Evolutionary conservation across 2,888 invertebrate species (phyloP), one percentile per base, ranked within the genome.

Genomic region (Eilema depressum): DNA sequence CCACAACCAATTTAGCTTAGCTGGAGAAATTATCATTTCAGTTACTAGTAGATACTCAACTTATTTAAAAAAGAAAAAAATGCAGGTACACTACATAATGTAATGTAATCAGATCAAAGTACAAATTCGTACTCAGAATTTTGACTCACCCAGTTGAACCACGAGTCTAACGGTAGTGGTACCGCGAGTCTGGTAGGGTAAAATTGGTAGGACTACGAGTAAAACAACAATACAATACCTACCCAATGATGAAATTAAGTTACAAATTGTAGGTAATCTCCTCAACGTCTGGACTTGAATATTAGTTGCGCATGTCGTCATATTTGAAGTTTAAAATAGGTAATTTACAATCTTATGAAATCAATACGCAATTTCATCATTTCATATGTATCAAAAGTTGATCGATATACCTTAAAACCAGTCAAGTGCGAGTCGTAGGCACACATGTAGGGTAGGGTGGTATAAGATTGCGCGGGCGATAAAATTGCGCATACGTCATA

Each of bases 281-380:
- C 26, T 20, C 59, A 17, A 57, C 37, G 20, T 28, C 30, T 30
- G 23, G 12, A 26, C 30, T 57, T 59, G 11, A 33, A 10, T 41
- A 41, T 41, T 41, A 41, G 41, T 41, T 17, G 17, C 17, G 14
- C 41, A 41, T 66, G 26, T 41, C 66, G 41, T 60, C 37, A 41
- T 66, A 41, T 59, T 41, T 59, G 26, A 66, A 67, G 67, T 37
- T n/a, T n/a, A n/a, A 37, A 8, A 8, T 41, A 59, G 26, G 33
- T 60, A n/a, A 60, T 47, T 41, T 66, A 41, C 41, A 66, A 66
- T 28, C 67, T 30, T 61, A 67, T 53, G 67, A 67, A 76, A 76
- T 68, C 65, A 69, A 71, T 66, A 71, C 76, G 72, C 73, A 77
- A 81, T 78, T 77, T 74, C n/a, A 25, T 25, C 25, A 33, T 25